Evolutionary conservation across 2,113 vertebrate species (phyloP).

Genomic region (Phyllostomus discolor): DNA sequence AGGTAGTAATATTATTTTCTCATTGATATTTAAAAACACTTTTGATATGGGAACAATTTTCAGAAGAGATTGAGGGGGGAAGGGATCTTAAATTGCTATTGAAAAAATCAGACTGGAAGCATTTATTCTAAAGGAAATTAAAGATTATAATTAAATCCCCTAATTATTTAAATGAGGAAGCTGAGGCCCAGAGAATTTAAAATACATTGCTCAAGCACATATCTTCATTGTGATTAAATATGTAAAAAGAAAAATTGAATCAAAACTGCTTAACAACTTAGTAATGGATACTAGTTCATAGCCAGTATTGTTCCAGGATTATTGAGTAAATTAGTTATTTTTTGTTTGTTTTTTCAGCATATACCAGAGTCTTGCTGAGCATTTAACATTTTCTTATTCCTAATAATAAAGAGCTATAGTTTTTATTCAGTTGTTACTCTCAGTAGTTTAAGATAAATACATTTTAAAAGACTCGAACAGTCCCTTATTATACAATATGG

Average conservation of each 20-base stretch:
- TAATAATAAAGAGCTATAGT: not conserved
- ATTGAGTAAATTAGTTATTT: not conserved
- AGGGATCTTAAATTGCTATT: not conserved
- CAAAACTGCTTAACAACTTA: not conserved
- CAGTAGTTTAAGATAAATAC: not conserved
- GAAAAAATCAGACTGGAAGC: not conserved
- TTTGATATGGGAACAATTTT: not conserved
- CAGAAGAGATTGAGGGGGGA: not conserved
- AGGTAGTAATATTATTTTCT: not conserved
- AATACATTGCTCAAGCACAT: not conserved
- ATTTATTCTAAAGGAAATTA: not conserved
- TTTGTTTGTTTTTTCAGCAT: constrained; percentile 5
- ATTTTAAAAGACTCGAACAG: not conserved
- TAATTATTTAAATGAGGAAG: constrained; percentile 6
- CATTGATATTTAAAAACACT: not conserved
- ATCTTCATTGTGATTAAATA: not conserved
- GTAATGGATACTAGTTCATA: not conserved
- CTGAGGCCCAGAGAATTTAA: not conserved
- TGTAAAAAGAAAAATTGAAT: constrained; percentile 9
- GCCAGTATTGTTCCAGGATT: not conserved
- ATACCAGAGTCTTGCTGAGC: not conserved
- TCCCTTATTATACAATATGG: not conserved
- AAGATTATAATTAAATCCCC: not conserved
- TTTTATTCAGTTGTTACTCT: not conserved
- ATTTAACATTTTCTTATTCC: not conserved